Percentiles rank a stretch among this genome's conserved stretches.
These are phyloP conservation scores for Protomyctophum bolini DNA, from an alignment of 2,113 vertebrate species.

Conservation along the genomic window DNA sequence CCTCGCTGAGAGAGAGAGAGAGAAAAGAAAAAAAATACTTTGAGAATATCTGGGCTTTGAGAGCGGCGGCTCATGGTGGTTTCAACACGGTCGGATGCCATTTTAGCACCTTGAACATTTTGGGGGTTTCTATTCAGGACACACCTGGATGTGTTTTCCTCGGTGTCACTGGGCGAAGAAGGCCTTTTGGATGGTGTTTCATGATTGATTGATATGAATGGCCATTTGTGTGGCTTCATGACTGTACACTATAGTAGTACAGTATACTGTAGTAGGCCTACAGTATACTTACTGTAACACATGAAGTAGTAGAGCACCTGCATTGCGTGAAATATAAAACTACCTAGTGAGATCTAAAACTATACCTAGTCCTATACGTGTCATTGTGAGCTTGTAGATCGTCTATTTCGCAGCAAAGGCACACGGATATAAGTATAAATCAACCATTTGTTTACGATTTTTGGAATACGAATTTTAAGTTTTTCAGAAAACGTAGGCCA, in stretches of 20 bases:
- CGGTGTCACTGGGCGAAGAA: slow-evolving; percentile 51
- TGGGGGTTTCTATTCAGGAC: slow-evolving; percentile 61
- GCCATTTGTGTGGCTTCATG: slow-evolving; percentile 56
- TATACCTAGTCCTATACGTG: no score
- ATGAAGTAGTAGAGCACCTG: not conserved
- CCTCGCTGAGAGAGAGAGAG: slow-evolving; percentile 30
- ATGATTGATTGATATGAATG: slow-evolving; percentile 69
- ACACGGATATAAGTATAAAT: no score
- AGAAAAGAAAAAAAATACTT: not conserved
- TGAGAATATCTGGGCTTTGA: slow-evolving; percentile 32
- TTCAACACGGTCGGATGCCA: slow-evolving; percentile 27
- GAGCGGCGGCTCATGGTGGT: slow-evolving; percentile 16
- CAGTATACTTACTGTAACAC: no score
- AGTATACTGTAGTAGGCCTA: no score
- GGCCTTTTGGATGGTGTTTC: slow-evolving; percentile 47
- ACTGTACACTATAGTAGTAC: slow-evolving; percentile 37
- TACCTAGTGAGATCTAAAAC: no score
- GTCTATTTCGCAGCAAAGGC: no score
- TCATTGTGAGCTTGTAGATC: no score
- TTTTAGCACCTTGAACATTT: slow-evolving; percentile 44
- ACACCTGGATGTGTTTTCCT: slow-evolving; percentile 56
- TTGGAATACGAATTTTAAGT: no score
- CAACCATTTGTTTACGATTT: no score
- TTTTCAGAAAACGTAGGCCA: no score
- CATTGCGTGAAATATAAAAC: not conserved